phyloP scores from a whole-genome alignment of 2,797 vertebrate species.

The Falco concolor region DNA sequence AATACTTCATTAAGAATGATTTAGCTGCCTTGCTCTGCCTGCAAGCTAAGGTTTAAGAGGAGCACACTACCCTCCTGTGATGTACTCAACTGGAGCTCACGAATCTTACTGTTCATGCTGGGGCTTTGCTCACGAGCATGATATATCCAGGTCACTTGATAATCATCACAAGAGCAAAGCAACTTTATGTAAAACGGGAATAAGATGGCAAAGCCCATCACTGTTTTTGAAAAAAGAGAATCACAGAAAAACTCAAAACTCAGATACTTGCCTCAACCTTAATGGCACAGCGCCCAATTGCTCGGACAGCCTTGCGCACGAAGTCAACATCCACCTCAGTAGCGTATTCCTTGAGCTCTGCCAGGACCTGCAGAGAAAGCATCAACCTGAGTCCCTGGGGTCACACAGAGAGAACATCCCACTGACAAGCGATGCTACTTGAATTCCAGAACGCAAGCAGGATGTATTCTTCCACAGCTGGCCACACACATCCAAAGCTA shows the following conservation, averaged over 20 bases:
- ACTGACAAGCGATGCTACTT: neutral
- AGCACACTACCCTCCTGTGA: neutral
- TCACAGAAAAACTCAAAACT: neutral
- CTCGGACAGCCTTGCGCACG: conserved; percentile 80
- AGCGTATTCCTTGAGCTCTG: conserved; percentile 81
- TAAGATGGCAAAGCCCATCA: neutral
- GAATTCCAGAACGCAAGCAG: accelerated
- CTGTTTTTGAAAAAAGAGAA: neutral
- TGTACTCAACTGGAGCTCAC: neutral
- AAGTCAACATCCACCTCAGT: conserved; percentile 83
- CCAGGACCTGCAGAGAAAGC: conserved; percentile 71
- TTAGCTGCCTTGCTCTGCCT: neutral
- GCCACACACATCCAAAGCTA: neutral
- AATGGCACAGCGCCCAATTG: conserved; percentile 81
- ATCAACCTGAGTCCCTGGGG: neutral
- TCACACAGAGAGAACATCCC: neutral
- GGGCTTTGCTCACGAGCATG: neutral
- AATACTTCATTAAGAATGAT: neutral
- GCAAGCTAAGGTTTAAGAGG: neutral
- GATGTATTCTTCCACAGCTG: neutral
- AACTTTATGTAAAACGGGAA: accelerated
- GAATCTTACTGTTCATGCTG: neutral
- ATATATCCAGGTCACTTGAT: neutral
- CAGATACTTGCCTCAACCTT: conserved; percentile 76
- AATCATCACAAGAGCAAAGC: neutral